Percentiles rank a stretch among this genome's conserved stretches.
Evolutionary conservation across 2,888 invertebrate genomes (phyloP).

Genomic region (Drosophila lacicola): DNA sequence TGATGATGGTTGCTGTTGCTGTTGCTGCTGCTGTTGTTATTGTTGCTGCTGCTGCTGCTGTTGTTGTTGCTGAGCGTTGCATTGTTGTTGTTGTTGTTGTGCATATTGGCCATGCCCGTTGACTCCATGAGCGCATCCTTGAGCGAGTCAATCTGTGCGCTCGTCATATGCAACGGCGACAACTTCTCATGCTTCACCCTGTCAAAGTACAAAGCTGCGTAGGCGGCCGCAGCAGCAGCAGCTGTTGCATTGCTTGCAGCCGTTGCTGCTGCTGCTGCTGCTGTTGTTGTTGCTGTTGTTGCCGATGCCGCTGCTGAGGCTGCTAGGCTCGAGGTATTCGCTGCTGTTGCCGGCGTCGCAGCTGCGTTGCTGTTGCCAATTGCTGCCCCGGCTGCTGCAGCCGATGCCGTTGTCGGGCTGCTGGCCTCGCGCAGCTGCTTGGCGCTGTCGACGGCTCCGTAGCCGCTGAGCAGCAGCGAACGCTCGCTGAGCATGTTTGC

Average conservation of each 20-base stretch:
- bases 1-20: slow-evolving; percentile 42
- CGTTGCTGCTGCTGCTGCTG: slow-evolving; percentile 44
- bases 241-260: slow-evolving; percentile 50
- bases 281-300: slow-evolving; percentile 44
- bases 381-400: slow-evolving; percentile 31
- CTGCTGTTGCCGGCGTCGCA: slow-evolving; percentile 36
- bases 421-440: slow-evolving; percentile 82
- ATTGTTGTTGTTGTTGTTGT: slow-evolving; percentile 74
- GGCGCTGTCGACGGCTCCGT: slow-evolving; percentile 80
- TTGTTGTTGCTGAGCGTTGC: slow-evolving; percentile 66
- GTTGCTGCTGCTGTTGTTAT: slow-evolving; percentile 47
- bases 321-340: slow-evolving; percentile 35
- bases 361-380: slow-evolving; percentile 43
- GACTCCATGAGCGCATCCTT: slow-evolving; percentile 82
- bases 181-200: slow-evolving; percentile 84
- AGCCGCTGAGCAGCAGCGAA: slow-evolving; percentile 83
- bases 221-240: slow-evolving; percentile 72
- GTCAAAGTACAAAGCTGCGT: slow-evolving; percentile 81
- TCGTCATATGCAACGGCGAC: slow-evolving; percentile 72
- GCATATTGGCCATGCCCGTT: slow-evolving; percentile 64
- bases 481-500: slow-evolving; percentile 85
- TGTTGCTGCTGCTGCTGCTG: slow-evolving; percentile 64
- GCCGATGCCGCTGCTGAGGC: slow-evolving; percentile 8
- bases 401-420: slow-evolving; percentile 38
- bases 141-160: slow-evolving; percentile 78